These are phyloP conservation scores for Phalacrocorax aristotelis DNA, from an alignment of 2,113 vertebrate genomes.

Conservation along the genomic window DNA sequence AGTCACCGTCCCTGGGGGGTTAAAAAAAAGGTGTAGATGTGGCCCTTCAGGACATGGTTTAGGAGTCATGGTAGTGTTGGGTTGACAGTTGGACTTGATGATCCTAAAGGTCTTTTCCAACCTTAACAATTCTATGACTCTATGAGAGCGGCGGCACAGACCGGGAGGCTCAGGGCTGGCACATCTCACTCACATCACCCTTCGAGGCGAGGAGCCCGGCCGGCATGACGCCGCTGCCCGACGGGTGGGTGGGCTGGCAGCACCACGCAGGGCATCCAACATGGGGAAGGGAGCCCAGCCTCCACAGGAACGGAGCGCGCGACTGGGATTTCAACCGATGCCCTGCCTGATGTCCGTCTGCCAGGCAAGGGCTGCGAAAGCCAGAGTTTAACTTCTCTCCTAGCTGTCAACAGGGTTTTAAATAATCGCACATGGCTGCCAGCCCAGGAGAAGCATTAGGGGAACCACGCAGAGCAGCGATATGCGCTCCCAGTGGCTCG, in stretches of 20 bases:
- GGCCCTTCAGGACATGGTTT: too few species aligned
- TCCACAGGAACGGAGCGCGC: neutral
- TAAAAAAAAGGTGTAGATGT: too few species aligned
- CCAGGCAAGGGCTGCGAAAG: neutral
- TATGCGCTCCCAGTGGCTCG: fast-evolving
- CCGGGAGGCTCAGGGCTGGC: fast-evolving
- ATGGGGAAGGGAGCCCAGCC: neutral
- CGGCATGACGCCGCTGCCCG: neutral
- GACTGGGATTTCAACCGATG: neutral
- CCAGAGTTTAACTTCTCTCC: neutral
- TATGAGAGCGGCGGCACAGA: neutral
- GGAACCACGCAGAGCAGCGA: neutral
- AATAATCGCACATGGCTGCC: neutral
- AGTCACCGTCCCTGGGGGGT: too few species aligned
- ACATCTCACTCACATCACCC: neutral
- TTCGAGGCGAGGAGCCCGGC: neutral
- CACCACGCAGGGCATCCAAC: neutral
- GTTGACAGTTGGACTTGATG: too few species aligned
- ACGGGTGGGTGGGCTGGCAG: neutral
- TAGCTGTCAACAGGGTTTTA: too few species aligned
- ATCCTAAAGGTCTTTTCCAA: too few species aligned
- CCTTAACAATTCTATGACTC: too few species aligned
- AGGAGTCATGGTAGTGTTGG: too few species aligned
- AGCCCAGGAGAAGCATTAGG: neutral
- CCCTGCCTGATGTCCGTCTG: neutral